A percentile compares a stretch with the other conserved stretches of the same genome.
Conservation (phyloP, 2,797 vertebrate genomes). For the Artibeus lituratus region DNA sequence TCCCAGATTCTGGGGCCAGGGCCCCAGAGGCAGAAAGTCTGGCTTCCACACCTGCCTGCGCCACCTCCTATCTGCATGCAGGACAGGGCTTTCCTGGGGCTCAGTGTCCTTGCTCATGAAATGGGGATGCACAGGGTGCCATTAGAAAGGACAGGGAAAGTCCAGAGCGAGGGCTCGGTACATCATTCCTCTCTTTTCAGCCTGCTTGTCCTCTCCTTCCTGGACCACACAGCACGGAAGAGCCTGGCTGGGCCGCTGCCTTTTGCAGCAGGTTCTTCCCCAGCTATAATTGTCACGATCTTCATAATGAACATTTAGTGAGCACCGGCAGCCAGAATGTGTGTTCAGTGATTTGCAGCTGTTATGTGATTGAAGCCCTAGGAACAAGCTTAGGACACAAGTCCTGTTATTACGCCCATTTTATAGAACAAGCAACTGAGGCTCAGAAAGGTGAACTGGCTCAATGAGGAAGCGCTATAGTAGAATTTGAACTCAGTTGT, state of each 20-base stretch:
- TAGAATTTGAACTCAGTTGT: neutral
- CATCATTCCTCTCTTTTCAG: neutral
- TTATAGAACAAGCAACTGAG: neutral
- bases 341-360: neutral
- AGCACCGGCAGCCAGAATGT: neutral
- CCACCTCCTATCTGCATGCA: neutral
- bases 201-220: neutral
- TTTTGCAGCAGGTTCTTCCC: neutral
- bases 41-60: too few species aligned
- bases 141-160: neutral
- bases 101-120: constrained; percentile 31
- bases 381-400: neutral
- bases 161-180: rapidly evolving
- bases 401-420: neutral
- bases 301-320: neutral
- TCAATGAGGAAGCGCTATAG: neutral
- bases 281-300: neutral
- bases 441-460: neutral
- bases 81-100: neutral
- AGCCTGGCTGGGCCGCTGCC: neutral
- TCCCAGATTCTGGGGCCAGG: too few species aligned
- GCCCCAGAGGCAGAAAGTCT: neutral
- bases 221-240: neutral
- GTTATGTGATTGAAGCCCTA: neutral
- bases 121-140: neutral